phyloP scores from a whole-genome alignment of 2,888 invertebrate species.

The Amiota communis region DNA sequence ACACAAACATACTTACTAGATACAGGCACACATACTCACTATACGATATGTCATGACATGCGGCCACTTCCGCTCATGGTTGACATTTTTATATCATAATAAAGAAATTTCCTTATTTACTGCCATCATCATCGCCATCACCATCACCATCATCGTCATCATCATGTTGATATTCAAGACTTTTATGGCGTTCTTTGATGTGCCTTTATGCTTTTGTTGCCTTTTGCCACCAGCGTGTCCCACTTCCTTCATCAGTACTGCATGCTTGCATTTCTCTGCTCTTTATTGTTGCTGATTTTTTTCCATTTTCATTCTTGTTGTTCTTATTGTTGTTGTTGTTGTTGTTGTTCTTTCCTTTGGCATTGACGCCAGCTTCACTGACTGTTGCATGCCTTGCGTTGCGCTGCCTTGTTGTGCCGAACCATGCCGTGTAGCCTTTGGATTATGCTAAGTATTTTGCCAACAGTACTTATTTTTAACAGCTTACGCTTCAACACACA shows the following conservation, averaged over 20 bases:
- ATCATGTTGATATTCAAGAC: slow-evolving; percentile 14
- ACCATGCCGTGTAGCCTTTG: slow-evolving; percentile 41
- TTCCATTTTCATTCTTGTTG: slow-evolving; percentile 13
- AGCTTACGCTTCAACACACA: slow-evolving; percentile 33
- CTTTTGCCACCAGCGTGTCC: not conserved
- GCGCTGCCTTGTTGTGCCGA: slow-evolving; percentile 30
- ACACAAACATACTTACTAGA: not conserved
- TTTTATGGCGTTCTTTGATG: slow-evolving; percentile 31
- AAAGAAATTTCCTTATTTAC: slow-evolving; percentile 48
- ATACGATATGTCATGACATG: not conserved
- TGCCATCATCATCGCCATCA: slow-evolving; percentile 23
- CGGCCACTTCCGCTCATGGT: slow-evolving; percentile 33
- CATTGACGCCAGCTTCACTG: not conserved
- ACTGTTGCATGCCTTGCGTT: slow-evolving; percentile 26
- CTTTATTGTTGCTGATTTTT: not conserved
- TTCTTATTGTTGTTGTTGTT: not conserved
- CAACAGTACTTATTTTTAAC: slow-evolving; percentile 50
- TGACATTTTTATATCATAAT: slow-evolving; percentile 48
- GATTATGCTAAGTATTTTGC: slow-evolving; percentile 61
- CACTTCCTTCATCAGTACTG: not conserved
- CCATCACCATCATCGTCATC: too few species aligned
- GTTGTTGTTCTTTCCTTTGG: slow-evolving; percentile 19
- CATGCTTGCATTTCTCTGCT: not conserved
- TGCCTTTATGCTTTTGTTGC: slow-evolving; percentile 20
- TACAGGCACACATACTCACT: slow-evolving; percentile 18